Percentiles rank a stretch among this genome's conserved stretches.
phyloP scores from a whole-genome alignment of 2,113 vertebrate genomes.

The Eleginops maclovinus region DNA sequence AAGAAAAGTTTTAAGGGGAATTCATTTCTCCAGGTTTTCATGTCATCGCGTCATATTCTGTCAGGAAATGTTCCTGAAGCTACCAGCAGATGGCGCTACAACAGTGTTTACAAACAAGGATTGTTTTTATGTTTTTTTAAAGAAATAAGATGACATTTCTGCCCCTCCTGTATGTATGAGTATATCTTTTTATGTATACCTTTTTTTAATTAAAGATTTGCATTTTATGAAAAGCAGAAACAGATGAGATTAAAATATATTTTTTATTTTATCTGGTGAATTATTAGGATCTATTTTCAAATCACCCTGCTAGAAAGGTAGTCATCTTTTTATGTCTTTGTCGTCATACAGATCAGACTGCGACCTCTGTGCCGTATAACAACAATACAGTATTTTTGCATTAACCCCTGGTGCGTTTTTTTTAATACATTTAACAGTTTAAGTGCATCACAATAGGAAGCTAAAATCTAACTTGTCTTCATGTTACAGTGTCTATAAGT shows the following conservation, averaged over 20 bases:
- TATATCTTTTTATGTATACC: not conserved
- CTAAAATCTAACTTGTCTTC: constrained; percentile 5
- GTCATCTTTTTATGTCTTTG: not conserved
- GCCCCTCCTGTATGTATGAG: not conserved
- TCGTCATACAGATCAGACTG: not conserved
- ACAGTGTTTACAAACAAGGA: not conserved
- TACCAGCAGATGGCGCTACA: constrained; percentile 48
- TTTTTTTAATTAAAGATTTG: not conserved
- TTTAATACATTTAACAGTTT: not conserved
- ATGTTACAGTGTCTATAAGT: constrained; percentile 21
- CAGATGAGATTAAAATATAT: not conserved
- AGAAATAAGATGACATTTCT: not conserved
- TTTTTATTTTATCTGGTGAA: not conserved
- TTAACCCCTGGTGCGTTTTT: not conserved
- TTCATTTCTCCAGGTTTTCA: not conserved
- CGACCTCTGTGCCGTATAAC: not conserved
- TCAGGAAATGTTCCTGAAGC: not conserved
- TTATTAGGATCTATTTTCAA: not conserved
- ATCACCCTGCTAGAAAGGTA: not conserved
- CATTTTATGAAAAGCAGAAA: not conserved
- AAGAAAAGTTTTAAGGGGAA: not conserved
- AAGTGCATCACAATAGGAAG: constrained; percentile 40
- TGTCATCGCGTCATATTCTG: not conserved
- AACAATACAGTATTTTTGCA: not conserved
- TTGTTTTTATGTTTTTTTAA: too few species aligned